A percentile compares a stretch with the other conserved stretches of the same genome.
Conservation (phyloP, 2,113 vertebrate species). For the Enhydra lutris region DNA sequence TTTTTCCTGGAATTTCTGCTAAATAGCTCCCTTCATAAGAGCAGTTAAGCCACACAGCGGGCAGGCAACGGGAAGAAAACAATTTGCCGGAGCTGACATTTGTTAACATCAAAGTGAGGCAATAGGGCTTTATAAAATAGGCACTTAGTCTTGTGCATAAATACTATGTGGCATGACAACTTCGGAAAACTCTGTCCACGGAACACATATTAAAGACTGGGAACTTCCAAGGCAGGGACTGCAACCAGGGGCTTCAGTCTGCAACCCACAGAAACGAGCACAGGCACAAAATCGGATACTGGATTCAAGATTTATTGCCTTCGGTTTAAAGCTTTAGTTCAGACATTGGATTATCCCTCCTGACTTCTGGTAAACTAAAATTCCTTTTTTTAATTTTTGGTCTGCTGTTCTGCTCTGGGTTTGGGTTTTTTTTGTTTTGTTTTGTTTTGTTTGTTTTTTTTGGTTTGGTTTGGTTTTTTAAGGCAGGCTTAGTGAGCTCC, state of each 20-base stretch:
- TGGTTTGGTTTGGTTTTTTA: not conserved
- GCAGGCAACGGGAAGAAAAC: not conserved
- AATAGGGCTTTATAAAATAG: constrained; percentile 15
- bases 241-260: not conserved
- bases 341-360: not conserved
- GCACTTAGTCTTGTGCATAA: not conserved
- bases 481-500: not conserved
- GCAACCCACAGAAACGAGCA: not conserved
- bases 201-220: constrained; percentile 11
- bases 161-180: not conserved
- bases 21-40: constrained; percentile 10
- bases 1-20: constrained; percentile 49
- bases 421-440: not conserved
- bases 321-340: constrained; percentile 29
- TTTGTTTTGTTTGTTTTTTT: not conserved
- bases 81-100: not conserved
- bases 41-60: not conserved
- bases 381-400: not conserved
- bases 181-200: not conserved
- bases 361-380: not conserved
- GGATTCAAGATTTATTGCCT: not conserved
- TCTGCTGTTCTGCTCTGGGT: not conserved
- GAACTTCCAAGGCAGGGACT: not conserved
- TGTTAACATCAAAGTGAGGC: not conserved
- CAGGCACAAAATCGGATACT: not conserved